A percentile compares a stretch with the other conserved stretches of the same genome.
phyloP scores from a whole-genome alignment of 2,113 vertebrate species.

The Microcebus lehilahytsara region DNA sequence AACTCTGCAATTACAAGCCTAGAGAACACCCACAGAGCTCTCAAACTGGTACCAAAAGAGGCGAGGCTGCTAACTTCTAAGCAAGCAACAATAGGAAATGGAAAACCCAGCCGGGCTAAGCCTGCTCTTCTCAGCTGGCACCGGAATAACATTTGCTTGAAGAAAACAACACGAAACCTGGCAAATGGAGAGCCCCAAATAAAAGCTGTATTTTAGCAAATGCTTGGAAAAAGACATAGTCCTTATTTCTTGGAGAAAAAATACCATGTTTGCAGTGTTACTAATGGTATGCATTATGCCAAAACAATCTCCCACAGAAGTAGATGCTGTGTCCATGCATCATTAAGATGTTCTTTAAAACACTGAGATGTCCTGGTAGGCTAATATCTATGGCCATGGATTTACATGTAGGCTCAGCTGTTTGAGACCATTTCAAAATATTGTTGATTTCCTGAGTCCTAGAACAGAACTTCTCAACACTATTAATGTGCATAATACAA shows the following conservation, averaged over 20 bases:
- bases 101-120: neutral
- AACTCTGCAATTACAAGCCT: constrained; percentile 12
- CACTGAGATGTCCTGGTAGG: neutral
- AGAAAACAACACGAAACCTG: constrained; percentile 6
- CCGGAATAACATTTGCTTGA: neutral
- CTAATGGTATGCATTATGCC: neutral
- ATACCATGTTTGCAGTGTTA: neutral
- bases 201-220: constrained; percentile 27
- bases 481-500: too few species aligned
- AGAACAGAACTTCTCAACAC: neutral
- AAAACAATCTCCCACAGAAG: neutral
- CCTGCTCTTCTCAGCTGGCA: constrained; percentile 38
- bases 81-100: constrained; percentile 11
- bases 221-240: neutral
- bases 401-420: neutral
- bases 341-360: neutral
- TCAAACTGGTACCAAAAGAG: constrained; percentile 1
- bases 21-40: neutral
- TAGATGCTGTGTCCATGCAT: neutral
- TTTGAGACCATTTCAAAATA: neutral
- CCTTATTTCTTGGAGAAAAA: neutral
- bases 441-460: neutral
- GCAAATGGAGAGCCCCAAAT: neutral
- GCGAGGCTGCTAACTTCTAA: neutral
- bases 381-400: neutral